phyloP scores from a whole-genome alignment of 2,797 vertebrate species.

The Peromyscus aztecus region DNA sequence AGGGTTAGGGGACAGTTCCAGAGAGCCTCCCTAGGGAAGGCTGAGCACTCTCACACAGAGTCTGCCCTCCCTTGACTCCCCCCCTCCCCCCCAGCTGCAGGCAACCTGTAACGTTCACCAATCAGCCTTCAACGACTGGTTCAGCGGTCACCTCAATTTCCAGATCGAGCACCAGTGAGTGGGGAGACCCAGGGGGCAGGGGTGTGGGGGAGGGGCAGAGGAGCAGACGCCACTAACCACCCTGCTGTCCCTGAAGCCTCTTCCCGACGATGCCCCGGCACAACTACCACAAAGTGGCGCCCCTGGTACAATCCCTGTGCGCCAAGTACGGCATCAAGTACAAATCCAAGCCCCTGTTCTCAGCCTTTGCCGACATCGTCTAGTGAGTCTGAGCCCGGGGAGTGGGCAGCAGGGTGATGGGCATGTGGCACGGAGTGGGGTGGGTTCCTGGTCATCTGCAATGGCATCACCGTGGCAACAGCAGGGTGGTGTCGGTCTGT shows the following conservation, averaged over 20 bases:
- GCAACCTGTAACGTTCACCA: conserved; percentile 91
- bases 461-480: not conserved
- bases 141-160: conserved; percentile 92
- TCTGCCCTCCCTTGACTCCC: not conserved
- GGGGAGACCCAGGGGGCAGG: not conserved
- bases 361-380: conserved; percentile 88
- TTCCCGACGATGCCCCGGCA: conserved; percentile 90
- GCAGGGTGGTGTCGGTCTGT: not conserved
- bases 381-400: conserved; percentile 83
- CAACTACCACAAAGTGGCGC: conserved; percentile 89
- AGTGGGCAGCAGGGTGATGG: not conserved
- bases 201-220: rapidly evolving
- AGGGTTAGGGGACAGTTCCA: not conserved
- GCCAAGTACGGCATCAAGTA: conserved; percentile 87
- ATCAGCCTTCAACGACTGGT: conserved; percentile 92
- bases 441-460: not conserved
- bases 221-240: not conserved
- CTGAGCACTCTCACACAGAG: not conserved
- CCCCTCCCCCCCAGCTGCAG: conserved; percentile 87
- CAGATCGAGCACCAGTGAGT: conserved; percentile 93
- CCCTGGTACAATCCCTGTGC: conserved; percentile 89
- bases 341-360: conserved; percentile 87
- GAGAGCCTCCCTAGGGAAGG: not conserved
- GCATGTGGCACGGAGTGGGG: not conserved
- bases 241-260: conserved; percentile 83